Evolutionary conservation across 2,113 vertebrate genomes (phyloP), one percentile per base, ranked within the genome.

Genomic region (Lagopus leucura): DNA sequence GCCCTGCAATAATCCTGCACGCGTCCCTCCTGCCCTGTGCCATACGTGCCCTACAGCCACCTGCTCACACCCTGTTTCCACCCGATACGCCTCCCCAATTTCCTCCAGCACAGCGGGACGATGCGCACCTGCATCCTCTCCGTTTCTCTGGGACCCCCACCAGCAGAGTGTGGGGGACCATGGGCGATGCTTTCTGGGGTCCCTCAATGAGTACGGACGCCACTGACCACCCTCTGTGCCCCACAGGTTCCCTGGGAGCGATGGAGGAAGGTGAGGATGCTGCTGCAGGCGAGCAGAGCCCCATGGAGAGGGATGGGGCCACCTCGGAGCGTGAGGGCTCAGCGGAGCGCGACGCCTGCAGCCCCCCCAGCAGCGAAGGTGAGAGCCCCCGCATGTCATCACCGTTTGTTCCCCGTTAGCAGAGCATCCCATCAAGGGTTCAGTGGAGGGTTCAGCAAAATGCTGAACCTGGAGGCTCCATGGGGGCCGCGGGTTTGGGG

Each of bases 161-260:
- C 5, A 22, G 57, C n/a, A 34, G n/a, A 60, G 25, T 13, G 61
- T 18, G 16, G 61, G 38, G 38, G 61, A 40, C 36, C 24, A 7
- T 18, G 16, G 61, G 60, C 24, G 6, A 64, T 40, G 36, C 61
- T 5, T 38, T 17, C 17, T 19, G 61, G 36, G n/a, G 57, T 22
- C n/a, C 38, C 52, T 54, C 52, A 28, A 17, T 54, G 52, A 28
- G 15, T 54, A 16, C 17, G 8, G 52, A 54, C 17, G 27, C 52
- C 27, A 17, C 52, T 61, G 3, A 92, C 20, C 2, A 0, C 3
- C 5, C 3, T 27, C 17, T 14, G 28, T 93, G 54, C 88, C 20
- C 75, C 20, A 1, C 97, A 99, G 99, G 99, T 95, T 98, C 98
- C 96, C 97, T 99, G 15, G 98, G 98, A 67, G 98, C 99, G 17